phyloP scores from a whole-genome alignment of 2,113 vertebrate species.

The Oreochromis tanganicae region DNA sequence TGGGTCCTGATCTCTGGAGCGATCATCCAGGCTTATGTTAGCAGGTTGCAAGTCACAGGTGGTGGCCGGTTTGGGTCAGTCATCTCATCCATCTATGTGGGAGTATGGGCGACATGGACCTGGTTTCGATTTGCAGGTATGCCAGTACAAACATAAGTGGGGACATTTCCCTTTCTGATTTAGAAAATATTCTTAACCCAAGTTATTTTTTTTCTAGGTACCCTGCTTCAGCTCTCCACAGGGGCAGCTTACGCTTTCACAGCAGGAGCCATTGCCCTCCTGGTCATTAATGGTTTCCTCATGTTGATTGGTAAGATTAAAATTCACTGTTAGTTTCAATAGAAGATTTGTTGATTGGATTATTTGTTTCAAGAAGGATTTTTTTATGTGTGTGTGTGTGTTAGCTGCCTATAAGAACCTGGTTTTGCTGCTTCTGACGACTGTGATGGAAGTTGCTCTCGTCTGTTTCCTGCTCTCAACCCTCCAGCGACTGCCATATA shows the following conservation, averaged over 20 bases:
- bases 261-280: slow-evolving; percentile 76
- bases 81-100: slow-evolving; percentile 78
- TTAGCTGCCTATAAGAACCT: slow-evolving; percentile 78
- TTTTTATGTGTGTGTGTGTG: not conserved
- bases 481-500: slow-evolving; percentile 71
- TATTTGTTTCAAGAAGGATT: not conserved
- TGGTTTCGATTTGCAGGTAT: slow-evolving; percentile 85
- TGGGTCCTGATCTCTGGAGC: slow-evolving; percentile 81
- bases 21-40: slow-evolving; percentile 78
- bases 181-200: not conserved
- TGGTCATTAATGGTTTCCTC: slow-evolving; percentile 80
- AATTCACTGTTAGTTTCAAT: not conserved
- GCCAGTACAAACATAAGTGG: not conserved
- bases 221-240: slow-evolving; percentile 45
- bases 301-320: slow-evolving; percentile 74
- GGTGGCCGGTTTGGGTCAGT: slow-evolving; percentile 75
- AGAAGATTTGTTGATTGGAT: not conserved
- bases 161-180: not conserved
- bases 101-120: slow-evolving; percentile 82
- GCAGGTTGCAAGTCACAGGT: slow-evolving; percentile 76
- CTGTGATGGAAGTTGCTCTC: slow-evolving; percentile 76
- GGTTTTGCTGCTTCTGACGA: slow-evolving; percentile 74
- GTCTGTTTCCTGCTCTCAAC: slow-evolving; percentile 83
- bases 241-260: slow-evolving; percentile 70
- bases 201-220: slow-evolving; percentile 50